These are phyloP conservation scores for Eupithecia tripunctaria DNA, from an alignment of 2,888 invertebrate species.

Conservation along the genomic window DNA sequence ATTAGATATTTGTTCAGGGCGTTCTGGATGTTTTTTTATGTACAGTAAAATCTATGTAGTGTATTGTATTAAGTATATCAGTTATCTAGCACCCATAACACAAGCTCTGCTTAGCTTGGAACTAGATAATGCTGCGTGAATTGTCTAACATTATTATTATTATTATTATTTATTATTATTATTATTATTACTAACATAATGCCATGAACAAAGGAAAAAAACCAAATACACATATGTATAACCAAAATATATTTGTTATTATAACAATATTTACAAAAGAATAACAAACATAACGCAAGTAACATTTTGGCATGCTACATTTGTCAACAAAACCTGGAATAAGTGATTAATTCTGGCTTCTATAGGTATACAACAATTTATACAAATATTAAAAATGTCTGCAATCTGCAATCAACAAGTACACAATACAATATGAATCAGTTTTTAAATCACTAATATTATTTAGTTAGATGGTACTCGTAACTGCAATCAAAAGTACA, in stretches of 20 bases:
- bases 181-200: not conserved
- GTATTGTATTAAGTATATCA: no score
- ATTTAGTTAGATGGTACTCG: not conserved
- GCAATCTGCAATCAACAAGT: not conserved
- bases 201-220: not conserved
- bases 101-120: no score
- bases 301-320: constrained; percentile 36
- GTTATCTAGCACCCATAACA: no score
- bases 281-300: constrained; percentile 32
- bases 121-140: no score
- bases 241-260: constrained; percentile 22
- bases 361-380: not conserved
- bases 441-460: not conserved
- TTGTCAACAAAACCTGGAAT: constrained; percentile 2
- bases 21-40: no score
- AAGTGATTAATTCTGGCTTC: not conserved
- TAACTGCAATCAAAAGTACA: not conserved
- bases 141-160: no score
- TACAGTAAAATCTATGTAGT: no score
- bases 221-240: not conserved
- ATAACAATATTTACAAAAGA: constrained; percentile 45
- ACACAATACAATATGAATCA: not conserved
- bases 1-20: no score
- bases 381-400: not conserved
- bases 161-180: no score